Base-by-base conservation (phyloP, 2,113 vertebrate genomes). In the Clarias gariepinus region DNA sequence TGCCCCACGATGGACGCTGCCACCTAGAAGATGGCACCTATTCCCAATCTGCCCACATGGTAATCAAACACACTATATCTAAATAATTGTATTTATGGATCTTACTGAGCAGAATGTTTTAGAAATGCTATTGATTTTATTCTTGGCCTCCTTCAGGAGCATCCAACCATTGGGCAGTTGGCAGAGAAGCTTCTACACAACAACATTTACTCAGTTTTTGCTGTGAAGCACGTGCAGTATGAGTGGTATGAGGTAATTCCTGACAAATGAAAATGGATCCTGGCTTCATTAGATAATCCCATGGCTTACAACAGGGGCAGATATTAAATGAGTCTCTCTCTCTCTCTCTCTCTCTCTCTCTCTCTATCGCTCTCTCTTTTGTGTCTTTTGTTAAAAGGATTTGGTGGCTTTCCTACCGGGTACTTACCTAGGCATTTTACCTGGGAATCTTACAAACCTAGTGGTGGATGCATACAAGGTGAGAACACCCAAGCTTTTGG, bases 211-310 rank as follows among this genome's bases (percentile, higher is more conserved):
- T 96, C 97, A 85, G 96, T 99, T 88, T 99, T 99, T 91, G 98
- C 98, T 23, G 97, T 99, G 91, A 97, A 97, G 92, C 96, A 96
- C 92, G 95, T 95, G 88, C 96, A 97, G 88, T 98, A 97, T 95
- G 95, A 96, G 93, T 99, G 98, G 98, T 99, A 99, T 92, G 96
- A 98, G 98, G 98, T 99, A 97, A 94, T 91, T 61, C 82, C 90
- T 86, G 87, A 77, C 30, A 23, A 41, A 66, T 3, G 15, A 47
- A 57, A 41, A 58, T 36, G 64, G 53, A 30, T 57, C 66, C 12
- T 33, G 57, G 64, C 12, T 33, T 69, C 7, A 57, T 68, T 66
- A 36, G 58, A 63, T 28, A 15, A 33, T 12, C 8, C 30, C 61
- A 3, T 2, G 63, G 28, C 66, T 58, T 15, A 19, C 0, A 53